phyloP scores from a whole-genome alignment of 1,140 invertebrate species.

The Aradophagus sp. region DNA sequence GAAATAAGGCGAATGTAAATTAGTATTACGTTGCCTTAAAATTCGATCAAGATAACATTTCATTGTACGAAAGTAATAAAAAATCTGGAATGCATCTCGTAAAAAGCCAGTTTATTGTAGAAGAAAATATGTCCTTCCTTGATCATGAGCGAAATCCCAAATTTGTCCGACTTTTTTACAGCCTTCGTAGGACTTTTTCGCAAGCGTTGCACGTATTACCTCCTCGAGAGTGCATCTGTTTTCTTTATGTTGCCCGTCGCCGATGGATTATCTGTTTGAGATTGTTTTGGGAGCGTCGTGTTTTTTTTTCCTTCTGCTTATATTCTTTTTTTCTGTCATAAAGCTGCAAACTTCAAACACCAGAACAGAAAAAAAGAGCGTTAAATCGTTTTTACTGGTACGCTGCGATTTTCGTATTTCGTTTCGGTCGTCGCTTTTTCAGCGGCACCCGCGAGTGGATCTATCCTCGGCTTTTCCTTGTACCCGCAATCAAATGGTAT shows the following conservation, averaged over 20 bases:
- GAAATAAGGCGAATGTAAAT: slow-evolving; percentile 7
- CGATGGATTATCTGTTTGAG: slow-evolving; percentile 50
- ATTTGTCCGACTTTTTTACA: slow-evolving; percentile 46
- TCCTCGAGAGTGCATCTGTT: slow-evolving; percentile 36
- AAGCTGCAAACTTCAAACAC: slow-evolving; percentile 15
- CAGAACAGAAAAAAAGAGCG: slow-evolving; percentile 11
- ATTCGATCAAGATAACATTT: slow-evolving; percentile 32
- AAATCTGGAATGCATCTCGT: slow-evolving; percentile 30
- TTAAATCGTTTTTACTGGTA: slow-evolving; percentile 5
- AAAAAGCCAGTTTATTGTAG: slow-evolving; percentile 40
- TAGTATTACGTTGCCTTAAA: slow-evolving; percentile 31
- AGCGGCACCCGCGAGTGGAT: slow-evolving; percentile 1
- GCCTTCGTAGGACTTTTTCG: slow-evolving; percentile 35
- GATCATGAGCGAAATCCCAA: slow-evolving; percentile 51
- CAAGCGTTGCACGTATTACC: slow-evolving; percentile 43
- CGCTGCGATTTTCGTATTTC: slow-evolving; percentile 4
- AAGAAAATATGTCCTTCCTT: slow-evolving; percentile 40
- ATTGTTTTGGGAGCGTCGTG: slow-evolving; percentile 29
- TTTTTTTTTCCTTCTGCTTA: slow-evolving; percentile 4
- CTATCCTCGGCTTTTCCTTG: slow-evolving; percentile 30
- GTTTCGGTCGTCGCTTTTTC: slow-evolving; percentile 3
- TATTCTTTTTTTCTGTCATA: slow-evolving; percentile 13
- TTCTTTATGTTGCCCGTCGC: slow-evolving; percentile 30
- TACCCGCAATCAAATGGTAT: slow-evolving; percentile 9
- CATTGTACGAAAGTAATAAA: slow-evolving; percentile 37